Evolutionary conservation across 2,113 vertebrate species (phyloP), one percentile per base, ranked within the genome.

Genomic region (Chlorocebus sabaeus): DNA sequence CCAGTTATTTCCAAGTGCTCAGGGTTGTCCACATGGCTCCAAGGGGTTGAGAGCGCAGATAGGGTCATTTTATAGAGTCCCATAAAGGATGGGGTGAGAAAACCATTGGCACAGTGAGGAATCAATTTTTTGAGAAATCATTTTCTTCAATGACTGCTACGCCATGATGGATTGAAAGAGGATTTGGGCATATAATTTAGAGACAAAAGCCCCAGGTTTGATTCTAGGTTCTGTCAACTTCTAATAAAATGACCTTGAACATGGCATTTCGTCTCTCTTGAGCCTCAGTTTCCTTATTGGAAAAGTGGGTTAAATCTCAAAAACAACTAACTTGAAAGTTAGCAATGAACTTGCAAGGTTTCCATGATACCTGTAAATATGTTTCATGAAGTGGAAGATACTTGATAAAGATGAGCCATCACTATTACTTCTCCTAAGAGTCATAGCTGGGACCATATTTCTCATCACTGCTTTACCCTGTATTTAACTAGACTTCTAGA

Each of bases 401-500:
- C 23, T 92, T 95, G 55, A 75, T 16, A 64, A 91, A 79, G 25
- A 22, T 8, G 30, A 90, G 22, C n/a, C 50, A 82, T 50, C 78
- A 43, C 32, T 83, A 9, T 73, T 12, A 79, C 23, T 78, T 75
- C 32, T 96, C 32, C 38, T 32, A 50, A 85, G 87, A 90, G 35
- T 57, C 89, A 67, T 12, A 8, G 25, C 79, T 35, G 18, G 20
- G 38, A 48, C n/a, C 18, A 8, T 45, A 81, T 32, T 72, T 38
- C 79, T 75, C 32, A 76, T 59, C 17, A 61, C 22, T 59, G 17
- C 68, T 82, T 25, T n/a, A 72, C 20, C 45, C 45, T 70, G 40
- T 67, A 89, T 95, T 95, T 89, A 95, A 96, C n/a, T 40, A 94
- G 86, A 92, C 57, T 91, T 85, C 45, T 70, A 76, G 30, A 35